These are phyloP conservation scores for Eriocheir sinensis DNA, from an alignment of 1,140 invertebrate species.

Conservation along the genomic window DNA sequence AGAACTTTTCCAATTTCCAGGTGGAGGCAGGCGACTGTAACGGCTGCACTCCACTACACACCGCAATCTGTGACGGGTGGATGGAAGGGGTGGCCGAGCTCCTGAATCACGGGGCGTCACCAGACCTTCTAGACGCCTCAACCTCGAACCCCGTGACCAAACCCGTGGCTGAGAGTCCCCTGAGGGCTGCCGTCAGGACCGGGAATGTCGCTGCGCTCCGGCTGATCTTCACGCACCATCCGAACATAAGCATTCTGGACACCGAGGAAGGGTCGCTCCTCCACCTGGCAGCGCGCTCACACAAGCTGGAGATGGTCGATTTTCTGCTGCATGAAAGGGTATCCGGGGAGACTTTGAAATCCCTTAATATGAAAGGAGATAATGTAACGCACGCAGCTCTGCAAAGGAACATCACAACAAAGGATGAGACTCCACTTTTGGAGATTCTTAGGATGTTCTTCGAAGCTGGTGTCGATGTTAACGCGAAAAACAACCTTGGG, in stretches of 20 bases:
- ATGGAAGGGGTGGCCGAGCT: conserved; percentile 36
- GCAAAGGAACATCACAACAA: background rate
- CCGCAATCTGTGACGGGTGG: conserved; percentile 48
- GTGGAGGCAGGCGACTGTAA: background rate
- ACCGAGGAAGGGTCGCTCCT: conserved; percentile 11
- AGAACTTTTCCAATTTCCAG: background rate
- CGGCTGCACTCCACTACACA: conserved; percentile 42
- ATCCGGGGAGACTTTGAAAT: background rate
- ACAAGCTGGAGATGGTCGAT: background rate
- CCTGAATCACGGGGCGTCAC: conserved; percentile 60
- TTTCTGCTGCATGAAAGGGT: conserved; percentile 20
- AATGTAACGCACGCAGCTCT: conserved; percentile 38
- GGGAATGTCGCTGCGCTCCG: background rate
- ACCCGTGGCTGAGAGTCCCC: background rate
- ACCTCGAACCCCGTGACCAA: background rate
- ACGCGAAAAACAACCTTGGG: conserved; percentile 32
- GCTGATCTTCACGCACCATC: conserved; percentile 31
- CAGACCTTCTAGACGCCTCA: background rate
- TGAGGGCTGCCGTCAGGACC: conserved; percentile 31
- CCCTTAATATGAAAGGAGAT: conserved; percentile 8
- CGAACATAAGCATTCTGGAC: conserved; percentile 37
- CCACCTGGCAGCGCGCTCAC: conserved; percentile 58
- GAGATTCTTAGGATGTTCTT: conserved; percentile 49
- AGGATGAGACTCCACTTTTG: background rate
- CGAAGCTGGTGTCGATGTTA: conserved; percentile 52